phyloP scores from a whole-genome alignment of 37 sponge, comb jelly and placozoan species.

The Hexactinellida sp. region DNA sequence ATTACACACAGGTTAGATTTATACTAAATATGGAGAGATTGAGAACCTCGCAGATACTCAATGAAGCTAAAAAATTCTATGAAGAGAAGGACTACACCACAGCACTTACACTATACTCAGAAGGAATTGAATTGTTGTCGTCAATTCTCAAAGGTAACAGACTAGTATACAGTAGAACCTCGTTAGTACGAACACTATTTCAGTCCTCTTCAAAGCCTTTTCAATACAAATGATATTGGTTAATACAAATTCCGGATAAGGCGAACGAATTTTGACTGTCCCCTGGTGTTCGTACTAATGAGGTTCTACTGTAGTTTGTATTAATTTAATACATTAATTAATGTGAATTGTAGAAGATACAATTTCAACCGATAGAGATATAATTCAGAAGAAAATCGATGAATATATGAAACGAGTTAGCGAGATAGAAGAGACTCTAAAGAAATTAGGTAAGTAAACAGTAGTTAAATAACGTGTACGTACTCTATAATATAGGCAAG shows the following conservation, averaged over 20 bases:
- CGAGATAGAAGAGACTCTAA: conserved; percentile 33
- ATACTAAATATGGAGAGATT: neutral
- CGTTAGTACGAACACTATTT: too few species aligned
- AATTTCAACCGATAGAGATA: conserved; percentile 22
- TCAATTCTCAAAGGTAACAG: neutral
- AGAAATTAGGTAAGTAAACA: conserved; percentile 31
- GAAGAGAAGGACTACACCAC: neutral
- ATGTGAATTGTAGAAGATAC: conserved; percentile 9
- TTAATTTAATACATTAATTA: neutral
- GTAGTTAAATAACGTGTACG: neutral
- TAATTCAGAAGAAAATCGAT: conserved; percentile 34
- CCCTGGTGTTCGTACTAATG: too few species aligned
- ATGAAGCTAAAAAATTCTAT: neutral
- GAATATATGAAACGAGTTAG: conserved; percentile 51
- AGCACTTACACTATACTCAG: neutral
- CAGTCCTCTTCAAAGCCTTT: too few species aligned
- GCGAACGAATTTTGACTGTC: too few species aligned
- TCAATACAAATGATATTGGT: too few species aligned
- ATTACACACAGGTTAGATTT: too few species aligned
- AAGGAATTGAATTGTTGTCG: neutral
- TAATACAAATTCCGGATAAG: too few species aligned
- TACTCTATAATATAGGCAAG: neutral
- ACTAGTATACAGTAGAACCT: neutral
- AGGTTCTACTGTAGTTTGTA: too few species aligned
- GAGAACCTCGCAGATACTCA: neutral